A percentile compares a stretch with the other conserved stretches of the same genome.
Evolutionary conservation across 2,113 vertebrate genomes (phyloP).

Genomic region (Dipodomys stephensi): DNA sequence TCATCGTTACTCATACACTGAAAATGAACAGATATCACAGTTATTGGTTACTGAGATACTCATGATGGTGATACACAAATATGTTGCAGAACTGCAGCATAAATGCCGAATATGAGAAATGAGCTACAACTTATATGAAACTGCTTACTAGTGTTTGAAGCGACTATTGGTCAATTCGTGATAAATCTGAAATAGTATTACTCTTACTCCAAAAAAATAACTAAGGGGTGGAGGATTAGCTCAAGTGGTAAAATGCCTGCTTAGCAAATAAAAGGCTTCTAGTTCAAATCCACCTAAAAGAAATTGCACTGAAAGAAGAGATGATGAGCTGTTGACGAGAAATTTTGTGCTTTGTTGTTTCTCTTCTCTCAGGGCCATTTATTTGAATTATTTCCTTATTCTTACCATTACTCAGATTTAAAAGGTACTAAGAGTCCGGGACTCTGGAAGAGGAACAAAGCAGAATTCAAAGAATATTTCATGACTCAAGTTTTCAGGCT

Average conservation of each 20-base stretch:
- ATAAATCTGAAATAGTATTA: not conserved
- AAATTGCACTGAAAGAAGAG: not conserved
- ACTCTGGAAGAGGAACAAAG: not conserved
- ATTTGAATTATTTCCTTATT: not conserved
- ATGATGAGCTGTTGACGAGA: not conserved
- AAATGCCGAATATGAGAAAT: not conserved
- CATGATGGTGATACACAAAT: not conserved
- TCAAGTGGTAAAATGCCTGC: no score
- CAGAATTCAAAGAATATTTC: not conserved
- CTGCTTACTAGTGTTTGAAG: not conserved
- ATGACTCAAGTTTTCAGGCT: not conserved
- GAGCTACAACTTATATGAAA: not conserved
- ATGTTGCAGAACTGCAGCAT: conserved; percentile 39
- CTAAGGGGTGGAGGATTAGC: no score
- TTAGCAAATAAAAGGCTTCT: not conserved
- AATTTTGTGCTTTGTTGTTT: not conserved
- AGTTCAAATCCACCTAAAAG: no score
- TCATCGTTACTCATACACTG: not conserved
- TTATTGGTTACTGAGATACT: not conserved
- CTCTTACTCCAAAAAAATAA: not conserved
- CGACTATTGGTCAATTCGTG: not conserved
- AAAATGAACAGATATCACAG: conserved; percentile 24
- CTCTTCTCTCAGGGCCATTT: not conserved
- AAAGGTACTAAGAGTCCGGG: not conserved
- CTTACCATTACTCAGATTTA: not conserved